These are phyloP conservation scores for Stenurella melanura DNA, from an alignment of 2,888 invertebrate species.

Conservation along the genomic window DNA sequence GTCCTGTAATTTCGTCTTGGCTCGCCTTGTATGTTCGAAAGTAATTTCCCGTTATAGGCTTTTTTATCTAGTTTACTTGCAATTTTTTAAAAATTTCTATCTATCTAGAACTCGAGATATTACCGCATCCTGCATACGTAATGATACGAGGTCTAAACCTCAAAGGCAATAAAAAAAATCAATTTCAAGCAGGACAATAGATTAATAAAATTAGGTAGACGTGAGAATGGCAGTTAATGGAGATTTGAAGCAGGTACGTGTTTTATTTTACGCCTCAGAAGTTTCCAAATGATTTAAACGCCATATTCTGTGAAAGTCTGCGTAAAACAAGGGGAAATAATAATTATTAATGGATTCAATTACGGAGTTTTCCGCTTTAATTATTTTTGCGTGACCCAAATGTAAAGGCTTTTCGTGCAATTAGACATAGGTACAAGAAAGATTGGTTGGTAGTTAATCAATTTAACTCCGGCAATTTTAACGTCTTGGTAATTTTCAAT, in stretches of 20 bases:
- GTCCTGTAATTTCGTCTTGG: no score
- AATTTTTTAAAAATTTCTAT: no score
- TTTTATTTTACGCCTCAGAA: slow-evolving; percentile 1
- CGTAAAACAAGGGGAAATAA: slow-evolving; percentile 19
- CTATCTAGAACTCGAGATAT: no score
- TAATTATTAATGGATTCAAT: slow-evolving; percentile 23
- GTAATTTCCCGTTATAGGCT: no score
- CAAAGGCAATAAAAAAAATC: no score
- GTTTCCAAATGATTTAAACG: slow-evolving; percentile 7
- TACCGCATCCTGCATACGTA: no score
- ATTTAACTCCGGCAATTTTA: background rate
- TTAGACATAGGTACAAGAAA: slow-evolving; percentile 4
- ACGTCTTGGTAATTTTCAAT: slow-evolving; percentile 14
- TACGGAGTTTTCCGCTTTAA: slow-evolving; percentile 23
- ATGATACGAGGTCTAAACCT: no score
- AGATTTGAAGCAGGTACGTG: slow-evolving; percentile 5
- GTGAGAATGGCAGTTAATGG: slow-evolving; percentile 3
- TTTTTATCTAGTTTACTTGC: no score
- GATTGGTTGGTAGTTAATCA: slow-evolving; percentile 13
- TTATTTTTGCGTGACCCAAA: slow-evolving; percentile 16
- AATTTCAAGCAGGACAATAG: background rate
- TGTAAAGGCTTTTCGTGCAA: slow-evolving; percentile 13
- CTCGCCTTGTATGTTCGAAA: no score
- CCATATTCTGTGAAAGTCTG: slow-evolving; percentile 8
- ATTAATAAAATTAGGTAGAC: background rate